Percentiles rank a stretch among this genome's conserved stretches.
Conservation (phyloP, 30 jellyfish, hydroid and myxozoan species). For the Catostylus mosaicus region DNA sequence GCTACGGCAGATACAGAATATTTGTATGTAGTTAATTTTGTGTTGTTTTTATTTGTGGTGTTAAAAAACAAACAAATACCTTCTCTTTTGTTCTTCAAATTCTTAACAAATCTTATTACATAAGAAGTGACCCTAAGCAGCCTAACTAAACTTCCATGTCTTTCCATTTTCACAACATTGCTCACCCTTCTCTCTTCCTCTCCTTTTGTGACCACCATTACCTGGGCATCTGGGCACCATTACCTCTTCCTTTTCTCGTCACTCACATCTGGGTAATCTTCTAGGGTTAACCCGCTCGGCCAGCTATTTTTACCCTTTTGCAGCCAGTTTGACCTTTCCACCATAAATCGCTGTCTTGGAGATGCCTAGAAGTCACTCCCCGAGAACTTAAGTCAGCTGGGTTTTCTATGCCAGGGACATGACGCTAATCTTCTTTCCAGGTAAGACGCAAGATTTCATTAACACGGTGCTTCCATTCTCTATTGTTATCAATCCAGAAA, state of each 20-base stretch:
- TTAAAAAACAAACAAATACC: too few species aligned
- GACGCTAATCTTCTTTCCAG: slow-evolving; percentile 56
- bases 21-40: too few species aligned
- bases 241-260: slow-evolving; percentile 37
- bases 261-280: slow-evolving; percentile 37
- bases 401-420: slow-evolving; percentile 48
- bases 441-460: slow-evolving; percentile 37
- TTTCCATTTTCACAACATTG: slow-evolving; percentile 20
- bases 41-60: too few species aligned
- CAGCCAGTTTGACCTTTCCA: slow-evolving; percentile 64
- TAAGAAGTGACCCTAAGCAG: slow-evolving; percentile 59
- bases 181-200: slow-evolving; percentile 24
- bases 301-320: slow-evolving; percentile 22
- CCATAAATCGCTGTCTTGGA: slow-evolving; percentile 50
- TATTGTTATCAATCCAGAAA: slow-evolving; percentile 42
- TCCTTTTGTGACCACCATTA: slow-evolving; percentile 12
- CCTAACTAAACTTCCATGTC: slow-evolving; percentile 28
- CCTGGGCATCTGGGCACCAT: too few species aligned
- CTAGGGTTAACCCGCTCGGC: slow-evolving; percentile 32
- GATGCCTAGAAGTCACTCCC: slow-evolving; percentile 41
- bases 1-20: too few species aligned
- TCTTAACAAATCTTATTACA: slow-evolving; percentile 47
- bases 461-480: slow-evolving; percentile 71
- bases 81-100: slow-evolving; percentile 41
- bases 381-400: slow-evolving; percentile 68